Evolutionary conservation across 2,888 invertebrate species (phyloP).

Genomic region (Spisula subtruncata): DNA sequence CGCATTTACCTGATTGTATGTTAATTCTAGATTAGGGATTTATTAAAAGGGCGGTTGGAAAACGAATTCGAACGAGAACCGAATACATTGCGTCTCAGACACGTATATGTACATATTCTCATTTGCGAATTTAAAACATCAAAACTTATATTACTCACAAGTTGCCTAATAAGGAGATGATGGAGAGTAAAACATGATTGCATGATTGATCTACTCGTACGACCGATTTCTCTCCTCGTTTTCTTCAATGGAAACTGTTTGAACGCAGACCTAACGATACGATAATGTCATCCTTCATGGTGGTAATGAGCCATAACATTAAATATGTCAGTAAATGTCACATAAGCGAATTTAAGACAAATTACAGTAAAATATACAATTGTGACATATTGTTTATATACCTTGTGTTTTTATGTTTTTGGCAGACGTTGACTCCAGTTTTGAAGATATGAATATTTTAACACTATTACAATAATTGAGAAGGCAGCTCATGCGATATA

Average conservation of each 20-base stretch:
- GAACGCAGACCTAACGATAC: not conserved
- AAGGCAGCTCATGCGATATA: not conserved
- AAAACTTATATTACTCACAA: not conserved
- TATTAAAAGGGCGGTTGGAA: no score
- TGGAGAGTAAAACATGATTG: not conserved
- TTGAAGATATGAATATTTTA: not conserved
- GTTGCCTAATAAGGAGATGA: not conserved
- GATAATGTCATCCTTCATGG: not conserved
- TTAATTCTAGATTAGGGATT: no score
- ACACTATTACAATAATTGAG: not conserved
- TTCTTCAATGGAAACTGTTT: constrained; percentile 19
- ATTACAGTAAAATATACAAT: not conserved
- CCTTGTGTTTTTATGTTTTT: not conserved
- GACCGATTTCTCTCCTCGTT: not conserved
- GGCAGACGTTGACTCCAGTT: not conserved
- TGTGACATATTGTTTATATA: not conserved
- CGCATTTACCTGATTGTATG: no score
- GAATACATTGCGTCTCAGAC: no score
- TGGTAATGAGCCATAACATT: constrained; percentile 14
- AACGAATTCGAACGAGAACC: no score
- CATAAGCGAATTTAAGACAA: constrained; percentile 19
- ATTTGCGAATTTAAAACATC: no score
- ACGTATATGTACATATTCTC: no score
- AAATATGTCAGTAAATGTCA: constrained; percentile 24
- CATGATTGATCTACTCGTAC: not conserved